Evolutionary conservation across 2,888 invertebrate genomes (phyloP).

Genomic region (Andricus curvator): DNA sequence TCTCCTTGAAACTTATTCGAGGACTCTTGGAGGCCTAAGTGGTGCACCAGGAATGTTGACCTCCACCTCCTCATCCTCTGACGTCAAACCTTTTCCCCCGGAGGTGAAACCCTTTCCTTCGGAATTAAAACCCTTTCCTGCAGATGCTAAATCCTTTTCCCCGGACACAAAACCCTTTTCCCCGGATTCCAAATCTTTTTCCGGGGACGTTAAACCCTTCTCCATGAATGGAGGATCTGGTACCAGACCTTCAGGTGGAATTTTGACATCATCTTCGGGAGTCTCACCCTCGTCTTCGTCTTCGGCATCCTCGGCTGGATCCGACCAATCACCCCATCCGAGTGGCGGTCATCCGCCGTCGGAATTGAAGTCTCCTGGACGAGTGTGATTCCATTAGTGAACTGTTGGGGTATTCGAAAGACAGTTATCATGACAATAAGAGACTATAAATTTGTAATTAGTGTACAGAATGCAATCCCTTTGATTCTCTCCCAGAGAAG

Average conservation of each 20-base stretch:
- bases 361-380: constrained; percentile 75
- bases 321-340: constrained; percentile 74
- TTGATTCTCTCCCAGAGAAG: constrained; percentile 15
- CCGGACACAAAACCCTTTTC: constrained; percentile 78
- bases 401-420: constrained; percentile 43
- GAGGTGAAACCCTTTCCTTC: constrained; percentile 72
- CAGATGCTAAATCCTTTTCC: constrained; percentile 77
- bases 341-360: constrained; percentile 67
- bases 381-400: constrained; percentile 70
- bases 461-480: constrained; percentile 70
- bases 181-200: constrained; percentile 52
- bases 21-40: constrained; percentile 82
- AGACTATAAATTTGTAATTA: constrained; percentile 75
- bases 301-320: constrained; percentile 80
- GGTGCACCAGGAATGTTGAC: constrained; percentile 73
- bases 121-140: background rate
- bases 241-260: constrained; percentile 66
- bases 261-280: constrained; percentile 80
- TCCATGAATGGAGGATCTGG: constrained; percentile 77
- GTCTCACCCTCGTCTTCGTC: constrained; percentile 81
- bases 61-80: constrained; percentile 77
- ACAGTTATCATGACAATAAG: constrained; percentile 69
- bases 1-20: constrained; percentile 86
- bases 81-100: constrained; percentile 72
- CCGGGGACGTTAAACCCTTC: constrained; percentile 62